phyloP scores from a whole-genome alignment of 2,888 invertebrate genomes.

The Sesamia inferens region DNA sequence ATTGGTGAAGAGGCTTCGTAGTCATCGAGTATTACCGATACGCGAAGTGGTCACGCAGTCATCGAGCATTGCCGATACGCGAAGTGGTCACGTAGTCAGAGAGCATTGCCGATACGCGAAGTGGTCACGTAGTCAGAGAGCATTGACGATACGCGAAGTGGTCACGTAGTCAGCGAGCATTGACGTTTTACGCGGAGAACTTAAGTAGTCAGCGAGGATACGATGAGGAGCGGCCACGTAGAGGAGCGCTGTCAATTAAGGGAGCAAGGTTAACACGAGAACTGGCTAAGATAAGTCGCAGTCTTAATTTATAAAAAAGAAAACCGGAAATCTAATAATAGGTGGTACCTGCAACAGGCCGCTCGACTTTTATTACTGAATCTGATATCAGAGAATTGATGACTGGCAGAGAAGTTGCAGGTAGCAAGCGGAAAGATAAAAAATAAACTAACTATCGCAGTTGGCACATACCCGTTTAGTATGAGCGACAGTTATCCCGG shows the following conservation, averaged over 20 bases:
- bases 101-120: conserved; percentile 34
- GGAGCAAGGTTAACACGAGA: conserved; percentile 47
- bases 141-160: conserved; percentile 21
- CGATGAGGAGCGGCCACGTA: conserved; percentile 31
- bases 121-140: conserved; percentile 24
- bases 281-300: conserved; percentile 39
- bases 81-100: not conserved
- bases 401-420: conserved; percentile 6
- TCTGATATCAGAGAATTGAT: not conserved
- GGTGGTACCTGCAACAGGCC: conserved; percentile 8
- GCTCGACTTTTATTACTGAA: conserved; percentile 3
- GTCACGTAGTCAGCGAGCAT: conserved; percentile 22
- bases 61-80: conserved; percentile 21
- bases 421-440: not conserved
- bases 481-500: conserved; percentile 1
- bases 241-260: conserved; percentile 50
- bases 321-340: conserved; percentile 11
- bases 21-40: not conserved
- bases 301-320: conserved; percentile 7
- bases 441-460: conserved; percentile 1
- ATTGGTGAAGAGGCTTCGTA: conserved; percentile 3
- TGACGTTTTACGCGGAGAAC: conserved; percentile 27
- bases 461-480: conserved; percentile 26
- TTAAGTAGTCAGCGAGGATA: conserved; percentile 22
- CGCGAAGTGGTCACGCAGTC: conserved; percentile 11